These are phyloP conservation scores for Orussus abietinus DNA, from an alignment of 1,140 invertebrate species.

Conservation along the genomic window DNA sequence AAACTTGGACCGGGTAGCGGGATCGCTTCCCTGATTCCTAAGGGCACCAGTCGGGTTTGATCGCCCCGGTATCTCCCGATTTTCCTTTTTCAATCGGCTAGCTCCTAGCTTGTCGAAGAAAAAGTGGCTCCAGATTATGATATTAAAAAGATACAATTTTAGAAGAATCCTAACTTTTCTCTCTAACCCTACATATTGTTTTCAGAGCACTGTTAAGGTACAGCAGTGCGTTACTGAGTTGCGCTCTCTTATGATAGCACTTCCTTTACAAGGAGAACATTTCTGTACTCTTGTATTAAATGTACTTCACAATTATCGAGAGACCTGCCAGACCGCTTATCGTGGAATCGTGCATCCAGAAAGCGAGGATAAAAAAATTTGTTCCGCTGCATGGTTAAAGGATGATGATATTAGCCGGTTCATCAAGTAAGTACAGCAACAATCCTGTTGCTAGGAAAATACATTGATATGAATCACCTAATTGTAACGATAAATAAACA, in stretches of 20 bases:
- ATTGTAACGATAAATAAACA: slow-evolving; percentile 3
- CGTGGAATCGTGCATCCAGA: slow-evolving; percentile 75
- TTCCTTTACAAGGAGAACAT: slow-evolving; percentile 69
- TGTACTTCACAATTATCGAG: slow-evolving; percentile 68
- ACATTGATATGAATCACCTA: not conserved
- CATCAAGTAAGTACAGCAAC: slow-evolving; percentile 60
- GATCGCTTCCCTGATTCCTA: too few relatives aligned
- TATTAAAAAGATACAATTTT: too few relatives aligned
- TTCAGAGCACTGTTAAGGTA: slow-evolving; percentile 69
- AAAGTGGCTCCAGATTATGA: too few relatives aligned
- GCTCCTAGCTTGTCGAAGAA: too few relatives aligned
- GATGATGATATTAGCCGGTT: slow-evolving; percentile 93
- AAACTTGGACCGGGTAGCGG: too few relatives aligned
- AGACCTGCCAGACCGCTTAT: slow-evolving; percentile 74
- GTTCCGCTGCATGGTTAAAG: slow-evolving; percentile 87
- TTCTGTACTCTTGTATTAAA: slow-evolving; percentile 68
- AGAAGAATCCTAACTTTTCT: slow-evolving; percentile 3
- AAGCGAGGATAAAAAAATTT: slow-evolving; percentile 73
- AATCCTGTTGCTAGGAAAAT: slow-evolving; percentile 1
- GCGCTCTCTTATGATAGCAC: slow-evolving; percentile 63
- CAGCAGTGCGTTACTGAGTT: slow-evolving; percentile 68
- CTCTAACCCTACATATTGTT: slow-evolving; percentile 20
- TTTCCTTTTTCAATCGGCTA: too few relatives aligned
- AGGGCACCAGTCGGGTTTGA: too few relatives aligned
- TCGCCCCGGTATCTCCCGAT: too few relatives aligned